These are phyloP conservation scores for Acromyrmex heyeri DNA, from an alignment of 1,140 invertebrate genomes.

Conservation along the genomic window DNA sequence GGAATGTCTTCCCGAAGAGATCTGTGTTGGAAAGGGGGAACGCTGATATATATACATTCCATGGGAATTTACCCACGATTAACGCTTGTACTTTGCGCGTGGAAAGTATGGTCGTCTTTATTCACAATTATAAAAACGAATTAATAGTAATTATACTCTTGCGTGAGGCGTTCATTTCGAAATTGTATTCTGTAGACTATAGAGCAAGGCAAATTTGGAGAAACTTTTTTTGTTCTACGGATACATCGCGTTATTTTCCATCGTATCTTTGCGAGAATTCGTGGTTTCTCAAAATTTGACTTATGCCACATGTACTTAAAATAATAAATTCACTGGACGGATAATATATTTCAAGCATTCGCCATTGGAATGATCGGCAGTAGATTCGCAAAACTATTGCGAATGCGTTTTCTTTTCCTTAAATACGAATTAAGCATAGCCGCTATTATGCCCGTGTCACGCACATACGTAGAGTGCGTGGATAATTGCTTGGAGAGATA, in stretches of 20 bases:
- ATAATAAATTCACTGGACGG: slow-evolving; percentile 72
- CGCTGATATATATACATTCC: slow-evolving; percentile 78
- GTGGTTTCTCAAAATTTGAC: slow-evolving; percentile 3
- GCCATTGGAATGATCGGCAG: not conserved
- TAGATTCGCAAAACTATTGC: slow-evolving; percentile 28
- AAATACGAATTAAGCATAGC: slow-evolving; percentile 30
- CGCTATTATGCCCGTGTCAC: slow-evolving; percentile 38
- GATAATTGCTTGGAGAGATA: slow-evolving; percentile 27
- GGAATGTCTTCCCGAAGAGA: slow-evolving; percentile 84
- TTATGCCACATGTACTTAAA: not conserved
- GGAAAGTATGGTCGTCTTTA: slow-evolving; percentile 84
- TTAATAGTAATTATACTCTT: slow-evolving; percentile 84
- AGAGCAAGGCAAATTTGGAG: not conserved
- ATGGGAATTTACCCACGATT: slow-evolving; percentile 87
- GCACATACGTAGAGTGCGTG: not conserved
- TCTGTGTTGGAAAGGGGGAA: slow-evolving; percentile 84
- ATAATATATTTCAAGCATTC: slow-evolving; percentile 56
- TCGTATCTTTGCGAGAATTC: not conserved
- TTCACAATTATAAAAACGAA: slow-evolving; percentile 84
- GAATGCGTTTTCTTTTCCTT: not conserved
- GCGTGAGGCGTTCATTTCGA: slow-evolving; percentile 66
- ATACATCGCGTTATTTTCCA: not conserved
- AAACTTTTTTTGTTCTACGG: slow-evolving; percentile 7
- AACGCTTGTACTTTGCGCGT: slow-evolving; percentile 80
- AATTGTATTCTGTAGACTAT: slow-evolving; percentile 4